Percentiles rank a stretch among this genome's conserved stretches.
Conservation (phyloP, 2,888 invertebrate genomes). For the Troides helena region DNA sequence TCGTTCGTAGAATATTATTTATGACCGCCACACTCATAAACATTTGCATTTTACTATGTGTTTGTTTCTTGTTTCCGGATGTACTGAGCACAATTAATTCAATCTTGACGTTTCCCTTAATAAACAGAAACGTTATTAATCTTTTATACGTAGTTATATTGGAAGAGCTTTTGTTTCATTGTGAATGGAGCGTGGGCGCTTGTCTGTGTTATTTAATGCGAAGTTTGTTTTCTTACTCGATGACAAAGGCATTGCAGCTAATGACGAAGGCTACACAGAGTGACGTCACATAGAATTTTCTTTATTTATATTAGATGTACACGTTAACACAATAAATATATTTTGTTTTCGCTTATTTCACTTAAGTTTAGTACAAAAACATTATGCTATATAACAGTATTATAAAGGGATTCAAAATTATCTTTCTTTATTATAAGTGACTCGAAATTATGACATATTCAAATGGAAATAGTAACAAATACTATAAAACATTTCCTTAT, state of each 20-base stretch:
- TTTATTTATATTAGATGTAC: neutral
- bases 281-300: conserved; percentile 17
- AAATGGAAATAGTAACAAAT: too few relatives aligned
- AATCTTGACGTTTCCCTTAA: conserved; percentile 35
- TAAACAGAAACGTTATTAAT: conserved; percentile 38
- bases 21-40: conserved; percentile 32
- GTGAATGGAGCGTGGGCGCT: conserved; percentile 65
- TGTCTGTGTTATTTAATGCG: conserved; percentile 64
- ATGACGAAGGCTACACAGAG: conserved; percentile 39
- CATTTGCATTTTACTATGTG: conserved; percentile 37
- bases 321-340: neutral
- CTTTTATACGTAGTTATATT: conserved; percentile 34
- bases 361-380: neutral
- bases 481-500: too few relatives aligned
- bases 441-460: too few relatives aligned
- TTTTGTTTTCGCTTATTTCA: neutral
- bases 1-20: conserved; percentile 35
- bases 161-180: conserved; percentile 61
- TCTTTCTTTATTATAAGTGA: too few relatives aligned
- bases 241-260: conserved; percentile 55
- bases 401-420: too few relatives aligned
- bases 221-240: conserved; percentile 60
- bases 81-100: conserved; percentile 38
- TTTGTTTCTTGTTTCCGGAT: conserved; percentile 39
- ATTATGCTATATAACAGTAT: neutral